Evolutionary conservation across 1,140 invertebrate species (phyloP).

Genomic region (Apis dorsata): DNA sequence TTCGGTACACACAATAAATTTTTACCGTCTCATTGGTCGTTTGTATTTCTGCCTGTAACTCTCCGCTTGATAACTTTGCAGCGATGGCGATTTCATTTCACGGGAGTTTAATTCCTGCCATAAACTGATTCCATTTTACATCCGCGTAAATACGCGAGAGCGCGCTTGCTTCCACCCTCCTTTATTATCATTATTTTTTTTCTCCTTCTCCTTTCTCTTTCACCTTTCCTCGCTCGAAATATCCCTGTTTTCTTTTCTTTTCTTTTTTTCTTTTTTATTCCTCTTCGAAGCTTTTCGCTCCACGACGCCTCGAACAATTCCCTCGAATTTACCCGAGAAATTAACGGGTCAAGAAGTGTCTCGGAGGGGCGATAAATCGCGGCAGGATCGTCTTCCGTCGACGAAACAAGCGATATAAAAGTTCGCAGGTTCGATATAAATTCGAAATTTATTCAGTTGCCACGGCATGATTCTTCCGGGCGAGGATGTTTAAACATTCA

Average conservation of each 20-base stretch:
- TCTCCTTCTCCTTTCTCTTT: slow-evolving; percentile 20
- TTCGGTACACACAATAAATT: slow-evolving; percentile 48
- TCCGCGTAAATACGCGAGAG: slow-evolving; percentile 40
- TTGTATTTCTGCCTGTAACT: slow-evolving; percentile 61
- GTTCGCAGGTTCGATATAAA: slow-evolving; percentile 43
- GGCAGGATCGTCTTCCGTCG: slow-evolving; percentile 11
- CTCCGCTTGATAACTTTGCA: slow-evolving; percentile 57
- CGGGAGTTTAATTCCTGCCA: slow-evolving; percentile 53
- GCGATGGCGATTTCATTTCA: slow-evolving; percentile 54
- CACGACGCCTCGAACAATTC: slow-evolving; percentile 17
- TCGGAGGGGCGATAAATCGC: slow-evolving; percentile 35
- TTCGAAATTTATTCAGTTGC: slow-evolving; percentile 34
- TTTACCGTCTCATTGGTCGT: slow-evolving; percentile 59
- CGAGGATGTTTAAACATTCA: slow-evolving; percentile 25
- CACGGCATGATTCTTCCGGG: neutral
- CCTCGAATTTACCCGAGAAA: slow-evolving; percentile 51
- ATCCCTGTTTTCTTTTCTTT: neutral
- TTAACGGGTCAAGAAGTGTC: slow-evolving; percentile 42
- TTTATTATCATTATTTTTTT: too few species aligned
- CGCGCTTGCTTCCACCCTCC: slow-evolving; percentile 2
- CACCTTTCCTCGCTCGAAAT: neutral
- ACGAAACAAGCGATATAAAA: slow-evolving; percentile 43
- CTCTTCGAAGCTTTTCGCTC: neutral
- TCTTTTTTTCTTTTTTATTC: neutral
- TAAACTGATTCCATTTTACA: slow-evolving; percentile 62